These are phyloP conservation scores for Poliocrania exsul DNA, from an alignment of 2,797 vertebrate species.

Conservation along the genomic window DNA sequence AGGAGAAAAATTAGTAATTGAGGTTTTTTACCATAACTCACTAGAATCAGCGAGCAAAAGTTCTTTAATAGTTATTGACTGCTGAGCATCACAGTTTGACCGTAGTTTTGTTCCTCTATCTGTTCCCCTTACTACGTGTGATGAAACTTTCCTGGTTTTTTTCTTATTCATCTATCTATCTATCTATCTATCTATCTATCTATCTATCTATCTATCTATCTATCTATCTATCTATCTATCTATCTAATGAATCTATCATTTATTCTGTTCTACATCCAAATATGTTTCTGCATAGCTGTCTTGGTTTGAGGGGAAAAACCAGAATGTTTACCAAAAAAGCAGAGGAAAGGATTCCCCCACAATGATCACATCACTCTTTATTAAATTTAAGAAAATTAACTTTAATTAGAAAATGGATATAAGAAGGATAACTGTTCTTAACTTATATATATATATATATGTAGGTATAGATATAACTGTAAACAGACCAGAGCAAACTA, in stretches of 20 bases:
- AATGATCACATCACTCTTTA: no score
- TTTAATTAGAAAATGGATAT: no score
- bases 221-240: neutral
- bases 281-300: neutral
- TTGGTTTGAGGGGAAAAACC: no score
- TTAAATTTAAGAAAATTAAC: no score
- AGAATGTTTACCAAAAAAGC: no score
- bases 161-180: neutral
- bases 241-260: neutral
- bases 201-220: neutral
- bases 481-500: no score
- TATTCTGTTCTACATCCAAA: neutral
- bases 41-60: neutral
- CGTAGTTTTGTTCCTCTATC: neutral
- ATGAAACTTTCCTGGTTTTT: neutral
- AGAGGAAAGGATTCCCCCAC: no score
- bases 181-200: neutral
- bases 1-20: neutral
- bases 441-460: no score
- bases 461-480: no score
- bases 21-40: neutral
- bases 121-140: neutral
- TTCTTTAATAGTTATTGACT: neutral
- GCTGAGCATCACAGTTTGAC: neutral
- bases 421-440: no score